phyloP scores from a whole-genome alignment of 2,113 vertebrate genomes.

The Hemiprocne comata region DNA sequence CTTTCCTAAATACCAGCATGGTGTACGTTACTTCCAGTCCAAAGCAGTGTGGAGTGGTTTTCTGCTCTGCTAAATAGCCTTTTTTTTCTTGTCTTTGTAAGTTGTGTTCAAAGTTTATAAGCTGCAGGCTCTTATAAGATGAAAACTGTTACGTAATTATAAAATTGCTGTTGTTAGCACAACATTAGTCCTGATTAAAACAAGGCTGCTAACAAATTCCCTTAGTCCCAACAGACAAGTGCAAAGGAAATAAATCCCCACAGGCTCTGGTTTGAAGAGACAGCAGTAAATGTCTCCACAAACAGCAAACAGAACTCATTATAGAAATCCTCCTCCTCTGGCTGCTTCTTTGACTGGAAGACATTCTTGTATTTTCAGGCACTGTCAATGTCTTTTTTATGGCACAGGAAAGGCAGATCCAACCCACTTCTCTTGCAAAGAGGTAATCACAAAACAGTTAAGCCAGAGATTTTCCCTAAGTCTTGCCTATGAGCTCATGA shows the following conservation, averaged over 20 bases:
- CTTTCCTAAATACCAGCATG: background rate
- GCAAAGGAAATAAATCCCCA: slow-evolving; percentile 13
- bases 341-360: background rate
- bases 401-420: background rate
- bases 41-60: background rate
- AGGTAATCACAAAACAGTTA: background rate
- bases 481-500: background rate
- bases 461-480: background rate
- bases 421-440: background rate
- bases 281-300: background rate
- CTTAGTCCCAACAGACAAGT: slow-evolving; percentile 14
- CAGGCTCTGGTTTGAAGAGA: background rate
- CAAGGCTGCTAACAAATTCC: slow-evolving; percentile 36
- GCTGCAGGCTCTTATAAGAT: background rate
- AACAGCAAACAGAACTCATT: slow-evolving; percentile 17
- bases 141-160: slow-evolving; percentile 6
- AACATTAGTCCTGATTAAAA: slow-evolving; percentile 26
- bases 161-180: slow-evolving; percentile 37
- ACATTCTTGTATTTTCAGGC: background rate
- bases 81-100: background rate
- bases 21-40: background rate
- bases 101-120: background rate
- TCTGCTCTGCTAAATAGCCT: background rate
- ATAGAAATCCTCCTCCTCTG: background rate
- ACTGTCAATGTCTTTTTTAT: background rate